Evolutionary conservation across 2,797 vertebrate species (phyloP), one percentile per base, ranked within the genome.

Genomic region (Hemibagrus guttatus): DNA sequence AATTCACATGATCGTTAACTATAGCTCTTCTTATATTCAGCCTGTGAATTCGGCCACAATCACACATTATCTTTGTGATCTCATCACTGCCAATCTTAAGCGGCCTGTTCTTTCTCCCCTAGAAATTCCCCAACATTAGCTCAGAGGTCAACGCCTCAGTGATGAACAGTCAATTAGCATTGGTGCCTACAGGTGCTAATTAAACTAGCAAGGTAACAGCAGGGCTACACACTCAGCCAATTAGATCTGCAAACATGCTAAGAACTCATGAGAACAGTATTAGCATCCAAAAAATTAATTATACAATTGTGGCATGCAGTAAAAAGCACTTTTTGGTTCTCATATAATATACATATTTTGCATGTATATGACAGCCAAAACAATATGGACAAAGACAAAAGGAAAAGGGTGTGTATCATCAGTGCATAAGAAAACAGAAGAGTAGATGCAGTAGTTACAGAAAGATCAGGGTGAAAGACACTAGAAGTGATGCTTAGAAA

Each of bases 1-100:
- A 69, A 72, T 49, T 89, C 90, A 91, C 87, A 91, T 90, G 87
- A 91, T 84, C 23, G 46, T 52, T 87, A 87, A 89, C 87, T 89
- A 87, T 84, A 88, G 42, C 82, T 52, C 75, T 56, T 76, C 87
- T 87, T 52, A 75, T 74, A 85, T 64, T 56, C 2, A 2, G 76
- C 66, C 79, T 85, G 1, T 6, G 31, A 86, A 81, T 49, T 17
- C 13, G 0, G 42, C 49, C 52, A 39, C 49, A 75, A 52, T 19
- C 46, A 14, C 80, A 19, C 72, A 75, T 68, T 6, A 19, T 74
- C 75, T 23, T 56, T 46, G 26, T 52, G 11, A 75, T 66, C 83
- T 59, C 83, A 6, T 19, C 85, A 49, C 21, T 0, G 26, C 58
- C 12, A 21, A 59, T 82, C 76, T 82, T 59, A 54, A 88, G 72